Base-by-base conservation (phyloP, 2,113 vertebrate species). In the Murina feae region DNA sequence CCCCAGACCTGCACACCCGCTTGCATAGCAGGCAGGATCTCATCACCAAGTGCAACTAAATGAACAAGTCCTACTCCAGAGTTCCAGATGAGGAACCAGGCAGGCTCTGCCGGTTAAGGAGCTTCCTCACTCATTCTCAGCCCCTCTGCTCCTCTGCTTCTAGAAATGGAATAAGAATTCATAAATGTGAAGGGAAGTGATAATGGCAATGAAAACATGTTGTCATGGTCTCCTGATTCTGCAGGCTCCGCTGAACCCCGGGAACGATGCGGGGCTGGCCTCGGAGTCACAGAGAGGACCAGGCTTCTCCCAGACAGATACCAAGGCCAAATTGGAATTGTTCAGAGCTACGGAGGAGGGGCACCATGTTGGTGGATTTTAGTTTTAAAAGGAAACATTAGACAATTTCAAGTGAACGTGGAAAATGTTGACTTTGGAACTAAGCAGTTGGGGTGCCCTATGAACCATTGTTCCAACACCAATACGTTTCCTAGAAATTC, bases 331-430 rank as follows among this genome's bases (percentile, higher is more conserved):
- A 30, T 6, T 5, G 6, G 25, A 1, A 5, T 17, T 35, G 23
- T 1, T 8, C 51, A 20, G 0, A 0, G 23, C 32, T 20, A 37
- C 3, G 1, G n/a, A 28, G 20, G 16, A 21, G 28, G 1, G 9
- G 12, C 18, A 32, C 30, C 4, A 0, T 9, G 35, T 28, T 5
- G 28, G 10, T 6, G 49, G 23, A 3, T 55, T 35, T 74, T 9
- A 18, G 2, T 30, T 92, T 47, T 14, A 37, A 39, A 1, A 21
- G 60, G 17, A 39, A 35, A 51, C 14, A 3, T 14, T 21, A 16
- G 66, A 23, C 7, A 8, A 20, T 3, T 21, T 7, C 28, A 37
- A 51, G 9, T 4, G 18, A 35, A 8, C 47, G 39, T 65, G 30
- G 39, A 42, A 69, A 30, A 32, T 0, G 37, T 6, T 35, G 47